Evolutionary conservation across 2,797 vertebrate species (phyloP), one percentile per base, ranked within the genome.

Genomic region (Dallia pectoralis): DNA sequence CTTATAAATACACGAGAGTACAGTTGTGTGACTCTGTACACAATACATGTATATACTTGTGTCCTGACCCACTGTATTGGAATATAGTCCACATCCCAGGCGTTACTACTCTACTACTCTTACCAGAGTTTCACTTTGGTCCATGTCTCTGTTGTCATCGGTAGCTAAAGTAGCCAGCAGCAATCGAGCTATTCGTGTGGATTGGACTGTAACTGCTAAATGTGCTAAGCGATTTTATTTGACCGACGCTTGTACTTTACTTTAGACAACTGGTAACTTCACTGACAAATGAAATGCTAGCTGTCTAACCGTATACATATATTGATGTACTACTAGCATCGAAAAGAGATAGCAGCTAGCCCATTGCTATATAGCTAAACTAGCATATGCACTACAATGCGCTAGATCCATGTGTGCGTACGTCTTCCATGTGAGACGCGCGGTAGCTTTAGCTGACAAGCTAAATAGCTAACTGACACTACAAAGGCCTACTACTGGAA

Each of bases 161-260:
- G 53, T 67, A 73, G 71, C 30, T 49, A n/a, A n/a, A n/a, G n/a
- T n/a, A 67, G 64, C 63, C 36, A 65, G 30, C 29, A 25, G 27
- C 30, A 18, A 64, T 18, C 61, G 11, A 59, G 22, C 53, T 59
- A 59, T 22, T 59, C 22, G 11, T 22, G 22, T 25, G 8, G 53
- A 59, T 59, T 11, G 22, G 11, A 59, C 22, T 19, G 5, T 59
- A 27, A 4, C 25, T 59, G 53, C 22, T 59, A 27, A 4, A 25
- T 59, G 53, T 11, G n/a, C n/a, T 12, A 12, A 59, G 22, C 9
- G 9, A 25, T 59, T 25, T 59, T 59, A 59, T 59, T 14, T 12
- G 1, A 59, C 53, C 11, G 11, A 59, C 6, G 25, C 4, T 59
- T 2, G 7, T 6, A 19, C 18, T 25, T 59, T 25, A 59, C 12